phyloP scores from a whole-genome alignment of 2,888 invertebrate species.

The Andrena chrysosceles region DNA sequence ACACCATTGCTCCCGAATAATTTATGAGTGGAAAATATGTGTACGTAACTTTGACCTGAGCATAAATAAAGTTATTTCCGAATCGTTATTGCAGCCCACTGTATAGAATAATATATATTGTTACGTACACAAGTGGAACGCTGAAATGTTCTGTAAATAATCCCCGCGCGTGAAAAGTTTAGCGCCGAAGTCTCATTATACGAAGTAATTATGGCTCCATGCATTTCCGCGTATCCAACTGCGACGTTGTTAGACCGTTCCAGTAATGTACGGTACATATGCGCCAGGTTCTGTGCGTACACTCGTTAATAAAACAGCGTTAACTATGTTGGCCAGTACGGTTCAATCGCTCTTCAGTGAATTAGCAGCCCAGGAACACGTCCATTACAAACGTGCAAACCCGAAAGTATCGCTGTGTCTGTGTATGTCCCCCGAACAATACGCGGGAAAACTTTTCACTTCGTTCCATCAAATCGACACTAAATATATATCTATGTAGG shows the following conservation, averaged over 20 bases:
- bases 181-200: conserved; percentile 36
- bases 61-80: neutral
- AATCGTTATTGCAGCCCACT: neutral
- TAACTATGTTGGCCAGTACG: conserved; percentile 76
- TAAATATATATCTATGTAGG: neutral
- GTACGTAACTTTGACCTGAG: no score
- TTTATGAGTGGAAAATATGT: no score
- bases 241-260: conserved; percentile 43
- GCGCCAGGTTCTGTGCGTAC: conserved; percentile 40
- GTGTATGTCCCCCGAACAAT: neutral
- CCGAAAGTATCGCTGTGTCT: conserved; percentile 8
- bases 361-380: conserved; percentile 54
- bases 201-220: conserved; percentile 58
- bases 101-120: neutral
- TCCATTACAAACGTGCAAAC: conserved; percentile 44
- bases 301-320: conserved; percentile 66
- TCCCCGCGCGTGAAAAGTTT: conserved; percentile 32
- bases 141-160: conserved; percentile 39
- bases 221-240: conserved; percentile 32
- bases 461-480: neutral
- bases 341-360: conserved; percentile 64
- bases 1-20: no score
- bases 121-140: neutral
- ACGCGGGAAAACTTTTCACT: conserved; percentile 13
- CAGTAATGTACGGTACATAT: conserved; percentile 50